Base-by-base conservation (phyloP, 2,888 invertebrate genomes). In the Eupithecia abbreviata region DNA sequence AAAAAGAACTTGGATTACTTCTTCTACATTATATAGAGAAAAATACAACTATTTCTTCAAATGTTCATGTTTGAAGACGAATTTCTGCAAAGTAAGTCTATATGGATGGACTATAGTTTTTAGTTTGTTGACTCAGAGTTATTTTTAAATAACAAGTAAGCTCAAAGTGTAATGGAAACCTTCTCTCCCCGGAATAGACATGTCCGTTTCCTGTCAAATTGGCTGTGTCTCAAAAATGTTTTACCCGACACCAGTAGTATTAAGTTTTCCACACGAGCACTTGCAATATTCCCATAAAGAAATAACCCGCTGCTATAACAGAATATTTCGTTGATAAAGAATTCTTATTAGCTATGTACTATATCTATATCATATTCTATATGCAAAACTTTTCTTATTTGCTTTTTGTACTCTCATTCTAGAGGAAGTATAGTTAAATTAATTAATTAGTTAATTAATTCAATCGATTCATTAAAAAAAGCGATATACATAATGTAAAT, bases 141-240 rank as follows among this genome's bases (percentile, higher is more conserved):
- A 30, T 62, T 30, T 62, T 30, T 62, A 62, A 18, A 18, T 30
- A 62, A 12, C 62, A 62, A 62, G 30, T 12, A 62, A 62, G 30
- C 62, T 62, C 13, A 7, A 42, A 66, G 42, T 65, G 15, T 66
- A 66, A 15, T 66, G 42, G 42, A 15, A 66, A 66, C 10, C 62
- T 62, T 62, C 62, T 43, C 43, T 68, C n/a, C 67, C 67, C 13
- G 18, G 43, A 68, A 68, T 68, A 68, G 45, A 43, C 42, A 43
- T 9, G 67, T 43, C 67, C n/a, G 67, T 68, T 43, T 42, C 67
- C 67, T 68, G 67, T 43, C 67, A 68, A 68, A 45, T 68, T 9
- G 67, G 42, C n/a, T 43, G 43, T 68, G 42, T 68, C 67, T 68
- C 67, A 43, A 43, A 68, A n/a, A 62, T 62, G n/a, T 9, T 68